Evolutionary conservation across 1,140 invertebrate species (phyloP).

Genomic region (Caerostris darwini): DNA sequence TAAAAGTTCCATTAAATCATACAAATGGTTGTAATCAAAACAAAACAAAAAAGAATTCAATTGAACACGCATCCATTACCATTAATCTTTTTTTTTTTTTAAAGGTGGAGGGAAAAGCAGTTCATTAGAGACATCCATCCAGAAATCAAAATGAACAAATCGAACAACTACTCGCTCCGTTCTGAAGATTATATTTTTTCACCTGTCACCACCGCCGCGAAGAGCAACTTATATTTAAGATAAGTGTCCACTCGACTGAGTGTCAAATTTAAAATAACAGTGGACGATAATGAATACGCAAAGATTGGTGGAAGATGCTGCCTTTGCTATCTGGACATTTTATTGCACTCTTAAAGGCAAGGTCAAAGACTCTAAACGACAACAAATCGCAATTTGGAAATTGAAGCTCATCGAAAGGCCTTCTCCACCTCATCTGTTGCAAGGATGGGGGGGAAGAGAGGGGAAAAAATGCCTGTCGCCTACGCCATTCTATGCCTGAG

Average conservation of each 20-base stretch:
- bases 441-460: no score
- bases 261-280: neutral
- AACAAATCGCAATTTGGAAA: conserved; percentile 18
- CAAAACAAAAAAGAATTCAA: no score
- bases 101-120: no score
- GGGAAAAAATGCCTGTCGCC: neutral
- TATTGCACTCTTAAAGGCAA: conserved; percentile 18
- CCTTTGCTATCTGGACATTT: conserved; percentile 7
- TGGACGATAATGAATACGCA: neutral
- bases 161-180: neutral
- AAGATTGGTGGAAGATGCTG: neutral
- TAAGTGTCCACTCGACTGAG: neutral
- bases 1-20: no score
- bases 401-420: conserved; percentile 23
- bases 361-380: conserved; percentile 41
- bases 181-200: neutral
- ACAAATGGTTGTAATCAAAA: no score
- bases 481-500: neutral
- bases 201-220: neutral
- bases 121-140: no score
- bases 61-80: no score
- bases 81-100: no score
- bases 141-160: no score
- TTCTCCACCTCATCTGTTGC: neutral
- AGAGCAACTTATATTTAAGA: neutral